Evolutionary conservation across 2,888 invertebrate species (phyloP).

Genomic region (Oscheius sp.): DNA sequence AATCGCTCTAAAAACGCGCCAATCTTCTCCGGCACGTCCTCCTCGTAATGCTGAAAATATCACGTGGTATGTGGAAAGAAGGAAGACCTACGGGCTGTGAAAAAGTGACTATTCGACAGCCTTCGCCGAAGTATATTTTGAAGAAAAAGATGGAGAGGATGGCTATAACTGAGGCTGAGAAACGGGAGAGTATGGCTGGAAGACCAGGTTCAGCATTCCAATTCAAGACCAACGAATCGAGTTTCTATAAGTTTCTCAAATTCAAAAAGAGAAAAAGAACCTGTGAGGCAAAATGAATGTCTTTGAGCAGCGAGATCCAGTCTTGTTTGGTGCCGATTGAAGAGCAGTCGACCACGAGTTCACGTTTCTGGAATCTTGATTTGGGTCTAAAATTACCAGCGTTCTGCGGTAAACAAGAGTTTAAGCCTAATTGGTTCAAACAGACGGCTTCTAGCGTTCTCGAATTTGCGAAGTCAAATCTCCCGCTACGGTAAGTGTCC

Average conservation of each 20-base stretch:
- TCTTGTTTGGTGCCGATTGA: conserved; percentile 1
- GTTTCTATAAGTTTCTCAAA: not conserved
- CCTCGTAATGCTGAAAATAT: conserved; percentile 30
- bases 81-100: conserved; percentile 7
- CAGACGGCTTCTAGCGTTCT: too few relatives aligned
- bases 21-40: conserved; percentile 12
- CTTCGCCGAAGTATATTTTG: conserved; percentile 25
- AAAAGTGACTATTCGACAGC: conserved; percentile 5
- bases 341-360: not conserved
- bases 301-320: conserved; percentile 13
- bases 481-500: too few relatives aligned
- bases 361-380: not conserved
- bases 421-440: not conserved
- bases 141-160: conserved; percentile 34
- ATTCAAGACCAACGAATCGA: not conserved
- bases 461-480: too few relatives aligned
- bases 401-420: not conserved
- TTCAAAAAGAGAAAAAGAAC: not conserved
- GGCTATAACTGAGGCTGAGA: conserved; percentile 37
- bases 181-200: conserved; percentile 31
- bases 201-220: not conserved
- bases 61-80: not conserved
- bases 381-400: not conserved
- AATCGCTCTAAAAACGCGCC: not conserved
- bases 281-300: not conserved